Evolutionary conservation across 2,888 invertebrate species (phyloP), one percentile per base, ranked within the genome.

Genomic region (Notodonta ziczac): DNA sequence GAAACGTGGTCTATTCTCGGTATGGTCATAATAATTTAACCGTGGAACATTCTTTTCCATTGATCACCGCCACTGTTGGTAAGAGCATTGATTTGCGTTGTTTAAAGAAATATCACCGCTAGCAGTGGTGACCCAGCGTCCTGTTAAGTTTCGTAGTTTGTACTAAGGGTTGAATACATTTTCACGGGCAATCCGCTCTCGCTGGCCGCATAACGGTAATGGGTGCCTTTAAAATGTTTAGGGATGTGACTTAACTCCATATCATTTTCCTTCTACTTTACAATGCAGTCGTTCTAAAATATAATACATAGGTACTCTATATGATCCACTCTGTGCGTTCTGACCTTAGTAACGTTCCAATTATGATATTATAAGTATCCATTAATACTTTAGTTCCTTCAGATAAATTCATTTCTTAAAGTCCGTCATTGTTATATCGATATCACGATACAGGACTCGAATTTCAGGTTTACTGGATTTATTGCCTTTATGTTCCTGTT

Each of bases 131-230:
- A 56, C 62, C 52, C 5, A 58, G 61, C 54, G 9, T 32, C 14
- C 4, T 4, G 5, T 12, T 60, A 56, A 66, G 60, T 57, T 57
- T 55, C 8, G 39, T 54, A 39, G 54, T 39, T 39, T 14, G 56
- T 57, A 62, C 61, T 66, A 57, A 69, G 66, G 73, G 68, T 68
- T 73, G 63, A 70, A 69, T 71, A 75, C 73, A 73, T 77, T 78
- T 76, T 78, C 76, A 78, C 74, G 74, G 73, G 67, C 73, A 74
- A 70, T 77, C 69, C 73, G 73, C 67, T 65, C 72, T 69, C 72
- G 67, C 62, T 70, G 58, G 55, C 62, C 62, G 58, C 74, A 69
- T 71, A 73, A 74, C 62, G 62, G 62, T 76, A 76, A 72, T 71
- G 67, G 67, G 62, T 59, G 57, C 58, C 71, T 77, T 76, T 73